These are phyloP conservation scores for Pristionchus entomophagus DNA, from an alignment of 2,888 invertebrate species.

Conservation along the genomic window DNA sequence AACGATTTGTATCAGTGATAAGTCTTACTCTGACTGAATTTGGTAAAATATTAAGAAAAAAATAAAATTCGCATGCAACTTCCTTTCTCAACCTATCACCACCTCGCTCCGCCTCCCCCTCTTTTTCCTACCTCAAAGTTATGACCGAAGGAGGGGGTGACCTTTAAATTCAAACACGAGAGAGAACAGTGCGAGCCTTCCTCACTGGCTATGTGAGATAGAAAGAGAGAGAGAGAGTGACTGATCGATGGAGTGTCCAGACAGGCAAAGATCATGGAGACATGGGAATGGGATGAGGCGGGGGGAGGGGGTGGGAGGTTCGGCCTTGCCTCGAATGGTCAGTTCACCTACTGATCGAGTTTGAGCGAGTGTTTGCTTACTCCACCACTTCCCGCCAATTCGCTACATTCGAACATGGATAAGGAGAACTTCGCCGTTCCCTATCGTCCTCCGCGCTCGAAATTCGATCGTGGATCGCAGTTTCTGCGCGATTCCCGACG, in stretches of 20 bases:
- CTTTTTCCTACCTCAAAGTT: slow-evolving; percentile 12
- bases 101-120: neutral
- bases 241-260: slow-evolving; percentile 4
- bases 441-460: neutral
- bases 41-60: too few relatives aligned
- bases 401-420: neutral
- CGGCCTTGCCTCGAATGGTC: slow-evolving; percentile 23
- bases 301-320: neutral
- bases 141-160: slow-evolving; percentile 32
- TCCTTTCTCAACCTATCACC: neutral
- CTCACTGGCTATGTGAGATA: too few relatives aligned
- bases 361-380: neutral
- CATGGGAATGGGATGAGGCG: neutral
- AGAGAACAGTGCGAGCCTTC: slow-evolving; percentile 1
- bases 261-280: neutral
- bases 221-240: neutral
- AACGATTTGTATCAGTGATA: too few relatives aligned
- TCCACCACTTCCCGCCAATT: neutral
- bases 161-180: slow-evolving; percentile 47
- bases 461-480: neutral
- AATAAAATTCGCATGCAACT: too few relatives aligned
- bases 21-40: too few relatives aligned
- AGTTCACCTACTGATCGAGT: slow-evolving; percentile 3
- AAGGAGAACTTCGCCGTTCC: slow-evolving; percentile 35
- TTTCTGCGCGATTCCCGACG: slow-evolving; percentile 37